Evolutionary conservation across 1,140 invertebrate species (phyloP), one percentile per base, ranked within the genome.

Genomic region (Thalassaphorura encarpata): DNA sequence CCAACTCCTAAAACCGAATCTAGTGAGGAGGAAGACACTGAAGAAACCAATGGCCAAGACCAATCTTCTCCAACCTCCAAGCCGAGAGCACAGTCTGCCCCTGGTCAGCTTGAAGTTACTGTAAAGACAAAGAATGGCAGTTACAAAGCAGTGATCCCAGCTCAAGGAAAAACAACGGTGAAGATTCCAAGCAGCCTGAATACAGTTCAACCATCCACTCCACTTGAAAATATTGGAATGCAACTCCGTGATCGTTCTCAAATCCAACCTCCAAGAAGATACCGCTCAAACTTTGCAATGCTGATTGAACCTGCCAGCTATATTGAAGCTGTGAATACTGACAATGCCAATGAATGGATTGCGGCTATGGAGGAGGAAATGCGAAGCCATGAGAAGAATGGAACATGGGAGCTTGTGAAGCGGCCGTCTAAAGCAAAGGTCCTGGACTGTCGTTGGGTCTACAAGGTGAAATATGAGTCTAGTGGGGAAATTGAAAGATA

Each of bases 371-470:
- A 62, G 21, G 51, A 58, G 15, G 64, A 67, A 46, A 19, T 64
- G 15, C 2, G 31, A 18, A 59, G 62, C 27, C 45, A 62, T 5
- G 18, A 52, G 19, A 27, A 48, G 24, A 67, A 66, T 39, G 19
- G 66, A 5, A 64, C 61, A 11, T 67, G 64, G 64, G 51, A 42
- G 6, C 58, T 73, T 58, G 70, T 73, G 23, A 42, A 61, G 27
- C 69, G 54, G 40, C 69, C 72, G 18, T 46, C 58, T 13, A 64
- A 70, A 66, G 69, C 66, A 68, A 59, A 54, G 31, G 42, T 54
- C 11, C 61, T 73, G 36, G 49, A 69, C 50, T 69, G 66, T 50
- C 67, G 68, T 58, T 63, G 63, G 70, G 66, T 75, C 8, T 75
- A 66, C 19, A 61, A 68, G 15, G 59, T 45, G 29, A 56, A 31